These are phyloP conservation scores for Notamacropus eugenii DNA, from an alignment of 2,797 vertebrate genomes.

Conservation along the genomic window DNA sequence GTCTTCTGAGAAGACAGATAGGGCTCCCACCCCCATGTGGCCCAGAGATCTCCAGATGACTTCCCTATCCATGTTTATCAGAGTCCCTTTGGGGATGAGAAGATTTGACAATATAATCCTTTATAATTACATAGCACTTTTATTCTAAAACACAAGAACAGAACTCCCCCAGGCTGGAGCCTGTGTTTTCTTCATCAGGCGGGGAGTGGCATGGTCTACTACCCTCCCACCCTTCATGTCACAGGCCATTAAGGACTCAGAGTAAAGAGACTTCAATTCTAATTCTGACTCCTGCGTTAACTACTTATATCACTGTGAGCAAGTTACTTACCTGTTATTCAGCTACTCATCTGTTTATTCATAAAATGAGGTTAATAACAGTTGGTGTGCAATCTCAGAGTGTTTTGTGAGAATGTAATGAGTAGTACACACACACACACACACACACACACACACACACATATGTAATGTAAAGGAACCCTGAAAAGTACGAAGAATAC, in stretches of 20 bases:
- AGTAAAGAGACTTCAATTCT: not conserved
- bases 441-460: not conserved
- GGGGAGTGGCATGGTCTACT: not conserved
- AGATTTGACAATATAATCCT: not conserved
- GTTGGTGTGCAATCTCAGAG: not conserved
- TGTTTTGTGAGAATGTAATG: not conserved
- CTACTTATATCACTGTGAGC: not conserved
- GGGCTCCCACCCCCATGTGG: not conserved
- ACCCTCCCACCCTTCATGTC: not conserved
- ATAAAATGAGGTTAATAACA: not conserved
- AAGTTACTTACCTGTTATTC: not conserved
- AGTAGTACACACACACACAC: not conserved
- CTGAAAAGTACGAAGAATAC: not conserved
- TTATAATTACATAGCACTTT: not conserved
- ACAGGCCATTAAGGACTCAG: not conserved
- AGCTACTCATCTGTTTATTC: no score
- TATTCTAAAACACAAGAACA: not conserved
- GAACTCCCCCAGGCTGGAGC: not conserved
- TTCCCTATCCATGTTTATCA: not conserved
- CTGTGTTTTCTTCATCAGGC: not conserved
- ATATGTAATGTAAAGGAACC: not conserved
- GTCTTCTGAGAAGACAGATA: not conserved
- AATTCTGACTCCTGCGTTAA: not conserved
- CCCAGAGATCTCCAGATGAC: not conserved
- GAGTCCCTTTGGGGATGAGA: not conserved